Percentiles rank a stretch among this genome's conserved stretches.
phyloP scores from a whole-genome alignment of 2,113 vertebrate genomes.

The Aix galericulata region DNA sequence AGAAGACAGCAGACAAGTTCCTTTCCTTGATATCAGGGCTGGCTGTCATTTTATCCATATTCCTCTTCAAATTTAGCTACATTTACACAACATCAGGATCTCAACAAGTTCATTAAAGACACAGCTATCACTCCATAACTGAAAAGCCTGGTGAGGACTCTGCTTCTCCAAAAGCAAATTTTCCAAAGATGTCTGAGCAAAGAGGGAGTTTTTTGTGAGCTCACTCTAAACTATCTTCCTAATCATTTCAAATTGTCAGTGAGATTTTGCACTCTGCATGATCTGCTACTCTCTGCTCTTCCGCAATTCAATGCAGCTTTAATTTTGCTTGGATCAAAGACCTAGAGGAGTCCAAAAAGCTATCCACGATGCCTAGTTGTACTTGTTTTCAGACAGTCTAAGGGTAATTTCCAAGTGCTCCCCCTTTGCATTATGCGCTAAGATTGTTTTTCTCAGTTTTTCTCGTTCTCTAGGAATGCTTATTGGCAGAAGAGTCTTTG shows the following conservation, averaged over 20 bases:
- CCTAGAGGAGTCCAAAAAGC: neutral
- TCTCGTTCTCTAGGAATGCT: slow-evolving; percentile 45
- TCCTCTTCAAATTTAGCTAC: neutral
- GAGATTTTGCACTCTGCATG: neutral
- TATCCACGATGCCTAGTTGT: neutral
- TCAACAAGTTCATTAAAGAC: neutral
- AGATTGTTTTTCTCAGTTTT: slow-evolving; percentile 45
- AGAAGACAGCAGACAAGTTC: neutral
- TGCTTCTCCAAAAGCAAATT: neutral
- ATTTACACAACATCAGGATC: neutral
- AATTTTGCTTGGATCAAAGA: neutral
- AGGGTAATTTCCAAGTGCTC: neutral
- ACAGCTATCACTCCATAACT: neutral
- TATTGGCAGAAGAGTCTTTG: slow-evolving; percentile 54
- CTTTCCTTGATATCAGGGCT: neutral
- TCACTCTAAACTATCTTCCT: neutral
- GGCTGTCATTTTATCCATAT: neutral
- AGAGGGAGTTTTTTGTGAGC: neutral
- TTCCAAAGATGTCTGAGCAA: neutral
- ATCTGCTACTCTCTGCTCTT: neutral
- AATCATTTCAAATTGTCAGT: neutral
- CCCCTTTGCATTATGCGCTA: neutral
- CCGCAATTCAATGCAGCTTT: neutral
- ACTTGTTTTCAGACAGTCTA: neutral
- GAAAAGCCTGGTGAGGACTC: neutral